Percentiles rank a stretch among this genome's conserved stretches.
Evolutionary conservation across 1,140 invertebrate genomes (phyloP).

Genomic region (Bombus affinis): DNA sequence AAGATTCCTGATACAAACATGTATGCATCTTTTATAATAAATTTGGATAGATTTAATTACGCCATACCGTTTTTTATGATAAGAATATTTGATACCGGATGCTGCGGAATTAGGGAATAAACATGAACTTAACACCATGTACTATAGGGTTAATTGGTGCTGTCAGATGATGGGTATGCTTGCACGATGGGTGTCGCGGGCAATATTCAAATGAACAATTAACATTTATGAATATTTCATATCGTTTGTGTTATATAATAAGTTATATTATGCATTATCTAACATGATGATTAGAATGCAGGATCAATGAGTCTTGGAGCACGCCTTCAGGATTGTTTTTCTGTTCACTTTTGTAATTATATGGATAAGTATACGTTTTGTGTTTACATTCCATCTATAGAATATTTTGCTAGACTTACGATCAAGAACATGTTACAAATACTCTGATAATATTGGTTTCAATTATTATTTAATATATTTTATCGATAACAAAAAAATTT

Average conservation of each 20-base stretch:
- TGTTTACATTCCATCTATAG: neutral
- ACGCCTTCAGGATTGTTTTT: slow-evolving; percentile 7
- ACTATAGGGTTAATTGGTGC: slow-evolving; percentile 1
- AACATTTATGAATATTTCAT: slow-evolving; percentile 18
- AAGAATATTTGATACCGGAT: slow-evolving; percentile 12
- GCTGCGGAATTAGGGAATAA: slow-evolving; percentile 25
- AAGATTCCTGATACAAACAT: neutral
- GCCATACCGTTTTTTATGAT: neutral
- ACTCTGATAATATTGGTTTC: neutral
- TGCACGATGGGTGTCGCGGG: neutral
- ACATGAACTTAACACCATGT: slow-evolving; percentile 2
- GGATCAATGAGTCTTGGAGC: neutral
- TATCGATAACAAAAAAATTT: neutral
- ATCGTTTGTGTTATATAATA: slow-evolving; percentile 17
- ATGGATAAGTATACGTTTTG: slow-evolving; percentile 1
- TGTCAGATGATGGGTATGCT: neutral
- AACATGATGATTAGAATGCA: neutral
- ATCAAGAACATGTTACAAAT: slow-evolving; percentile 1
- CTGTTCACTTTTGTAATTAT: slow-evolving; percentile 24
- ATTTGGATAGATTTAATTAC: neutral
- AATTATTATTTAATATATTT: neutral
- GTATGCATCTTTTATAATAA: neutral
- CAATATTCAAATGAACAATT: neutral
- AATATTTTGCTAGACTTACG: neutral
- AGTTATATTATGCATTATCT: slow-evolving; percentile 16